A percentile compares a stretch with the other conserved stretches of the same genome.
phyloP scores from a whole-genome alignment of 2,797 vertebrate species.

The Pseudotriccus pelzelni region DNA sequence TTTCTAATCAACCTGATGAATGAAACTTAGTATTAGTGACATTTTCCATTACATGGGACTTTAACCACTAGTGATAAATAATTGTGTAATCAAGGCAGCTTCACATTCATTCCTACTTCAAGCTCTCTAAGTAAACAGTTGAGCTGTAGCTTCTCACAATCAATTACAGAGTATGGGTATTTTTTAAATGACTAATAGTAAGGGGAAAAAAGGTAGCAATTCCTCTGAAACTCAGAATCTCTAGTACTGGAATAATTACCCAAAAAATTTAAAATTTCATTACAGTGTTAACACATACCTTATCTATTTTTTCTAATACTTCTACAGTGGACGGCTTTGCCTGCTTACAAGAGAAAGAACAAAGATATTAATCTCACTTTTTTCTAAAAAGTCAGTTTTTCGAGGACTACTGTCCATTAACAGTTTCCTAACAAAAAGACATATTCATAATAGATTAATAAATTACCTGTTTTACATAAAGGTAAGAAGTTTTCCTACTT shows the following conservation, averaged over 20 bases:
- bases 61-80: neutral
- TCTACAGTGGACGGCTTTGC: constrained; percentile 93
- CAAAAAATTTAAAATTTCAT: neutral
- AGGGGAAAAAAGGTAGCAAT: neutral
- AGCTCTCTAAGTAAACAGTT: neutral
- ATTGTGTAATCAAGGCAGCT: neutral
- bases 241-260: neutral
- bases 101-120: neutral
- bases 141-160: neutral
- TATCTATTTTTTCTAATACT: constrained; percentile 94
- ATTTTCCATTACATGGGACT: neutral
- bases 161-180: accelerated
- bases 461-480: neutral
- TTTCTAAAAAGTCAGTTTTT: neutral
- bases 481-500: neutral
- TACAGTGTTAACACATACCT: constrained; percentile 79
- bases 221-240: neutral
- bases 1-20: constrained; percentile 5
- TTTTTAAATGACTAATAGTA: neutral
- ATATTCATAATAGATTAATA: neutral
- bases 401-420: neutral
- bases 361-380: constrained; percentile 25
- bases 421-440: neutral
- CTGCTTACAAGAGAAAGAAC: constrained; percentile 75
- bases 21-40: neutral